These are phyloP conservation scores for Trachelus stipa DNA, from an alignment of 2,888 invertebrate genomes.

Conservation along the genomic window DNA sequence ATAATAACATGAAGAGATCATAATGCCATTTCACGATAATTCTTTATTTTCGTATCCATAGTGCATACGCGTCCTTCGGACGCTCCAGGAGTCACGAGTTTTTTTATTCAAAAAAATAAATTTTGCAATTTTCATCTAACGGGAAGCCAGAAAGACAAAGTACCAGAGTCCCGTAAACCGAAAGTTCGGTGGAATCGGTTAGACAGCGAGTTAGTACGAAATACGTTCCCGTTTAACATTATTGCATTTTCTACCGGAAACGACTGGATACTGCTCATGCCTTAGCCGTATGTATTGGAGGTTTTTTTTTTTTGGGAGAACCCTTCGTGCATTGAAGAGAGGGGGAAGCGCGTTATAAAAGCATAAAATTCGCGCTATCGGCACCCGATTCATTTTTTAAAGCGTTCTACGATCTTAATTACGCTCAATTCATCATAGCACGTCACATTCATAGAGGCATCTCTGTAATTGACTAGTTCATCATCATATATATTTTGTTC, in stretches of 20 bases:
- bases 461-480: slow-evolving; percentile 64
- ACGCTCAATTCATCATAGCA: slow-evolving; percentile 28
- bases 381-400: slow-evolving; percentile 21
- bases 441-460: slow-evolving; percentile 59
- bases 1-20: neutral
- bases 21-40: too few relatives aligned
- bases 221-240: neutral
- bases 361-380: slow-evolving; percentile 38
- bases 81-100: neutral
- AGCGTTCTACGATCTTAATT: slow-evolving; percentile 13
- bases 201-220: neutral
- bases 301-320: neutral
- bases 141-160: neutral
- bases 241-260: neutral
- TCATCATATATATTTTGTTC: slow-evolving; percentile 37
- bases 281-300: neutral
- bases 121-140: neutral
- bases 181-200: neutral
- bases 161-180: neutral
- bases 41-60: neutral
- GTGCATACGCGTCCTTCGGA: neutral
- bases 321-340: neutral
- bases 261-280: neutral
- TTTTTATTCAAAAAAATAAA: neutral
- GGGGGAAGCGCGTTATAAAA: slow-evolving; percentile 41